Percentiles rank a stretch among this genome's conserved stretches.
Conservation (phyloP, 1,140 invertebrate genomes). For the Hyposmocoma kahamanoa region DNA sequence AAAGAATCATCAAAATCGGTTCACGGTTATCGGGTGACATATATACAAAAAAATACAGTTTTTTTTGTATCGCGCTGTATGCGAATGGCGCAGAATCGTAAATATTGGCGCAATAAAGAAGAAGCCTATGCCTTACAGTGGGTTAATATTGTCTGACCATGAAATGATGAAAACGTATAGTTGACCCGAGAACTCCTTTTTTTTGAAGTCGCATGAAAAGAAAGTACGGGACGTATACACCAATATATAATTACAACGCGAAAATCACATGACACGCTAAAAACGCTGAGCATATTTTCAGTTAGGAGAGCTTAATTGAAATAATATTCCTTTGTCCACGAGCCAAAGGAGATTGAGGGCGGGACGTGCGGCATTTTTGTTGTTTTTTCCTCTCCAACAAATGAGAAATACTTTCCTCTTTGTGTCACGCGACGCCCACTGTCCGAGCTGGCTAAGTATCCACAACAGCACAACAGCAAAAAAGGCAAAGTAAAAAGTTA, state of each 20-base stretch:
- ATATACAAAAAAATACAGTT: too few relatives aligned
- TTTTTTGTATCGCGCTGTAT: too few relatives aligned
- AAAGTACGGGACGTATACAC: too few relatives aligned
- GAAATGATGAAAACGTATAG: too few relatives aligned
- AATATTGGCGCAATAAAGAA: too few relatives aligned
- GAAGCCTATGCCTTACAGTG: too few relatives aligned
- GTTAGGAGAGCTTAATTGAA: not conserved
- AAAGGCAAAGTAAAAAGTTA: not conserved
- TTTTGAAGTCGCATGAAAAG: too few relatives aligned
- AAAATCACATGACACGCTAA: not conserved
- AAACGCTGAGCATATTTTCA: not conserved
- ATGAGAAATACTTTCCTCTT: constrained; percentile 5
- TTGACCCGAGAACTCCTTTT: too few relatives aligned
- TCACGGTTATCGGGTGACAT: too few relatives aligned
- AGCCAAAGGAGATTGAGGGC: constrained; percentile 3
- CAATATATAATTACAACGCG: not conserved
- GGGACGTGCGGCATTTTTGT: not conserved
- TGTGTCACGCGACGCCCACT: constrained; percentile 1
- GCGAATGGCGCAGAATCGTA: too few relatives aligned
- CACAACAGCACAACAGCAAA: not conserved
- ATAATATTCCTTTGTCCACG: constrained; percentile 2
- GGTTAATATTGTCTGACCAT: too few relatives aligned
- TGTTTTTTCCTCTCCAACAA: constrained; percentile 1
- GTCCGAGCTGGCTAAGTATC: not conserved
- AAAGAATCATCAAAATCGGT: too few relatives aligned